Base-by-base conservation (phyloP, 2,888 invertebrate genomes). In the Marronus borbonicus region DNA sequence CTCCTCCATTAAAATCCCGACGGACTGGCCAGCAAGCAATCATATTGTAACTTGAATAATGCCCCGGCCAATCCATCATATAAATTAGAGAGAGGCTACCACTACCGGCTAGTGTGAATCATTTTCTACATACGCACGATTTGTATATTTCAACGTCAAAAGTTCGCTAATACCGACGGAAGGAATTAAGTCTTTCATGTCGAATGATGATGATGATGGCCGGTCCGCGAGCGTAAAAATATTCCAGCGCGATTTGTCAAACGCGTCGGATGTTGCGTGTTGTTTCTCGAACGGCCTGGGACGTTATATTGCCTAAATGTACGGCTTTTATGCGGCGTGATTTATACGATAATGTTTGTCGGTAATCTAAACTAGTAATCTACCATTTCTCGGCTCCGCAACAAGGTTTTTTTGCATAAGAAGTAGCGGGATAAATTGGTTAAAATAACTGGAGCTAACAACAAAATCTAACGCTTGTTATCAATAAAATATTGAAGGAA, bases 71-170 rank as follows among this genome's bases (percentile, higher is more conserved):
- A 58, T 58, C 55, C 55, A 58, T 58, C 55, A 58, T 58, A 20
- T 58, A 58, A 58, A 58, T 58, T 58, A 58, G 55, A 24, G 10
- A 58, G 55, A 58, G 55, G 55, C 55, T 58, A 58, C 55, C 20
- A 58, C 5, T 58, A 58, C 8, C 8, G 8, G 8, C 31, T 8
- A 44, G 44, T 44, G 12, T 12, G 44, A 58, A 7, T 17, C 55
- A 17, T 58, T 24, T 58, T 58, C 55, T 58, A 20, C 55, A 36
- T 36, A 36, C 31, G 31, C 31, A 58, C 55, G 55, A 58, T 58
- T 58, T 58, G 17, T 58, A 58, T 58, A 58, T 58, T 58, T 58
- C 55, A 58, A 58, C 55, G 55, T 58, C 55, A 20, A 58, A 58
- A 58, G 55, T 58, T 58, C 55, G 55, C 55, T 58, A 58, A 58